phyloP scores from a whole-genome alignment of 2,888 invertebrate genomes.

The Hydrotaea cyrtoneurina region DNA sequence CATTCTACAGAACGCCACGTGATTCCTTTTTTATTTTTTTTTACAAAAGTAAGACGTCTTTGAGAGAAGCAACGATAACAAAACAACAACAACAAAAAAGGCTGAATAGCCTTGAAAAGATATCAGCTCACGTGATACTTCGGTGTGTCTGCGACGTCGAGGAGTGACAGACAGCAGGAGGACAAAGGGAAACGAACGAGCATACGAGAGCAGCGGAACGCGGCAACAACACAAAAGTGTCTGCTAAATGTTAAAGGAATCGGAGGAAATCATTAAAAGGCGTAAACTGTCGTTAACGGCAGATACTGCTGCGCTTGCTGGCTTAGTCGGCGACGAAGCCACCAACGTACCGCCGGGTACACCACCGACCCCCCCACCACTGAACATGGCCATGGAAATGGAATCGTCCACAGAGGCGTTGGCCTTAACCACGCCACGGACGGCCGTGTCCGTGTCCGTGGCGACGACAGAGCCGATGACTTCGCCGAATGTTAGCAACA shows the following conservation, averaged over 20 bases:
- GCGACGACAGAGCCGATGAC: constrained; percentile 74
- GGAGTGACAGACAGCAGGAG: constrained; percentile 9
- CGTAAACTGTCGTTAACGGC: constrained; percentile 72
- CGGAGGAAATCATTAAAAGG: constrained; percentile 77
- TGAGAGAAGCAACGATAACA: neutral
- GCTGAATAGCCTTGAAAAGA: constrained; percentile 57
- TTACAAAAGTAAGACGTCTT: constrained; percentile 37
- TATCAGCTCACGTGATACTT: constrained; percentile 50
- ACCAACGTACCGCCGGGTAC: constrained; percentile 73
- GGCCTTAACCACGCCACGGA: constrained; percentile 71
- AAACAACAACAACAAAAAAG: neutral
- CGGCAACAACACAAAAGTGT: constrained; percentile 47
- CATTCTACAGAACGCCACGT: constrained; percentile 58
- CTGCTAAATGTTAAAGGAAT: constrained; percentile 79
- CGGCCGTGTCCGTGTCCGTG: constrained; percentile 73
- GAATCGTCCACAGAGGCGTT: constrained; percentile 56
- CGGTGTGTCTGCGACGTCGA: constrained; percentile 1
- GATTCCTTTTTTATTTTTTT: constrained; percentile 44
- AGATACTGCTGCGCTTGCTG: constrained; percentile 49
- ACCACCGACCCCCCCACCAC: constrained; percentile 72
- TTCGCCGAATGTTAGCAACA: constrained; percentile 47
- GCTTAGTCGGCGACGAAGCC: constrained; percentile 47
- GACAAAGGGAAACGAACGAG: too few species aligned
- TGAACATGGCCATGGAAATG: constrained; percentile 71
- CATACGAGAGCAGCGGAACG: constrained; percentile 8